Conservation (phyloP, 1,140 invertebrate genomes). For the Cylas formicarius region DNA sequence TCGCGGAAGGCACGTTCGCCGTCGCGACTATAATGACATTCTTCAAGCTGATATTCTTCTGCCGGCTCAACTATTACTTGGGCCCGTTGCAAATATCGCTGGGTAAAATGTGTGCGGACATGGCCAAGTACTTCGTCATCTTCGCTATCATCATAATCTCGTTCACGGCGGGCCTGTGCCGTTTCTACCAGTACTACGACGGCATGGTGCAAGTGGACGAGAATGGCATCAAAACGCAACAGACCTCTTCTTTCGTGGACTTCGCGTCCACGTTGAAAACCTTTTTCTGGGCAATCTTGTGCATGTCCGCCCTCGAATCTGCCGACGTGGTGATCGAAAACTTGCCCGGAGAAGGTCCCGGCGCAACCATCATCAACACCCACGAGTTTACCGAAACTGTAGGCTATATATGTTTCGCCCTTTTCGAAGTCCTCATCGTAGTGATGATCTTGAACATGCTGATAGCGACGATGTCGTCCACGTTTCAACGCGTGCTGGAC, state of each 20-base stretch:
- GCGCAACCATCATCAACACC: constrained; percentile 45
- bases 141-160: constrained; percentile 49
- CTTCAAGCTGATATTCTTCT: constrained; percentile 50
- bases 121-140: constrained; percentile 49
- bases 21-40: constrained; percentile 66
- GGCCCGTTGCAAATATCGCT: constrained; percentile 57
- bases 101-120: constrained; percentile 53
- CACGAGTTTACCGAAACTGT: constrained; percentile 55
- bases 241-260: constrained; percentile 49
- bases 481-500: constrained; percentile 58
- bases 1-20: constrained; percentile 66
- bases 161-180: constrained; percentile 45
- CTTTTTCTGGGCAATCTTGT: constrained; percentile 70
- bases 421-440: constrained; percentile 61
- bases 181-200: constrained; percentile 53
- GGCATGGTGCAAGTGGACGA: constrained; percentile 53
- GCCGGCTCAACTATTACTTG: constrained; percentile 50
- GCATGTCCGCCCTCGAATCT: constrained; percentile 58
- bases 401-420: constrained; percentile 57
- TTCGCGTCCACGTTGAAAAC: constrained; percentile 57
- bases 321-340: constrained; percentile 57
- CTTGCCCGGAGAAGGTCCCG: constrained; percentile 43
- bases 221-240: constrained; percentile 43
- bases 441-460: constrained; percentile 71
- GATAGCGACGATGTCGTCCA: constrained; percentile 70